These are phyloP conservation scores for Pseudomyrmex cubaensis DNA, from an alignment of 1,140 invertebrate species.

Conservation along the genomic window DNA sequence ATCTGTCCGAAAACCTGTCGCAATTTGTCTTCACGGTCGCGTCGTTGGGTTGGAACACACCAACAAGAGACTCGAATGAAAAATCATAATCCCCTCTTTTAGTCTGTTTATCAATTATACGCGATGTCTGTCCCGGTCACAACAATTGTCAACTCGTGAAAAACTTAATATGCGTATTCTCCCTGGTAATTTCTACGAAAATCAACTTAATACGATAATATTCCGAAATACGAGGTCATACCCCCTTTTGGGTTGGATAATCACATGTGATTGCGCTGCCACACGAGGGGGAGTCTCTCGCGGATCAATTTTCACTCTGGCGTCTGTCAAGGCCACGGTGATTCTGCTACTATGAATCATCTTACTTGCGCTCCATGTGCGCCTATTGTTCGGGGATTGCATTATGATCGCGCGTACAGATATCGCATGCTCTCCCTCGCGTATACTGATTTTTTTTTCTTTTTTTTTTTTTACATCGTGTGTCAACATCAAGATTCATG, in stretches of 20 bases:
- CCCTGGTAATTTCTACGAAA: neutral
- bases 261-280: conserved; percentile 25
- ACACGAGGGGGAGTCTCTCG: conserved; percentile 5
- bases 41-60: neutral
- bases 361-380: conserved; percentile 35
- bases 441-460: conserved; percentile 8
- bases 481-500: neutral
- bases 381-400: conserved; percentile 66
- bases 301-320: conserved; percentile 47
- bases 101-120: too few species aligned
- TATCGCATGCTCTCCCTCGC: conserved; percentile 54
- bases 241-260: conserved; percentile 3
- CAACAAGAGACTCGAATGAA: neutral
- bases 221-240: neutral
- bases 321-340: conserved; percentile 48
- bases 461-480: neutral
- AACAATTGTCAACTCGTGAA: too few species aligned
- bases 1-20: conserved; percentile 61
- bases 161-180: neutral
- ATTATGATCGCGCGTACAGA: conserved; percentile 60
- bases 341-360: conserved; percentile 62
- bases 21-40: neutral
- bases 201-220: neutral
- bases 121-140: too few species aligned
- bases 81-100: neutral